Percentiles rank a stretch among this genome's conserved stretches.
Evolutionary conservation across 2,113 vertebrate genomes (phyloP).

Genomic region (Danio rerio): DNA sequence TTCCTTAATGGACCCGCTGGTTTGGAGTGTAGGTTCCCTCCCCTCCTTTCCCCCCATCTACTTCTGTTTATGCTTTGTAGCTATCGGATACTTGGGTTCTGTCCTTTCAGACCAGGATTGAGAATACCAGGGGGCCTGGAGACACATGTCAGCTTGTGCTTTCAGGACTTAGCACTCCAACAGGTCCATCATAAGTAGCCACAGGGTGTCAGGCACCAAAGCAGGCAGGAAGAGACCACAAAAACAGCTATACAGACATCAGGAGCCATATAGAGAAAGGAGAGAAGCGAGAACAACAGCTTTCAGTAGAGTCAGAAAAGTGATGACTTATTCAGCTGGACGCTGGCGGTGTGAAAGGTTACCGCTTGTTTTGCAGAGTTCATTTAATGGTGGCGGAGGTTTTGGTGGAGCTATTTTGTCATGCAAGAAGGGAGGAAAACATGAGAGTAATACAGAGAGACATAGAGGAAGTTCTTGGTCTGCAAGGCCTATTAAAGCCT

Average conservation of each 20-base stretch:
- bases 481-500: neutral
- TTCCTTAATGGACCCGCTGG: slow-evolving; percentile 58
- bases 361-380: slow-evolving; percentile 39
- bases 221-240: slow-evolving; percentile 48
- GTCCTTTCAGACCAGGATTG: slow-evolving; percentile 59
- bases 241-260: slow-evolving; percentile 67
- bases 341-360: slow-evolving; percentile 47
- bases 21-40: slow-evolving; percentile 60
- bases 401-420: slow-evolving; percentile 17
- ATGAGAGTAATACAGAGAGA: neutral
- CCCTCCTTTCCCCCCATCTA: slow-evolving; percentile 48
- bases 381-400: slow-evolving; percentile 16
- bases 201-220: slow-evolving; percentile 62
- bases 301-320: slow-evolving; percentile 53
- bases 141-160: slow-evolving; percentile 67
- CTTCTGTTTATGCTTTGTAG: slow-evolving; percentile 61
- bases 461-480: neutral
- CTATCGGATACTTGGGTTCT: slow-evolving; percentile 62
- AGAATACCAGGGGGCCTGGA: slow-evolving; percentile 63
- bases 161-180: slow-evolving; percentile 62
- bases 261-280: slow-evolving; percentile 50
- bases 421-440: neutral
- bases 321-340: slow-evolving; percentile 66
- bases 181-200: slow-evolving; percentile 61
- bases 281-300: slow-evolving; percentile 52